phyloP scores from a whole-genome alignment of 2,888 invertebrate genomes.

The Mythimna ferrago region DNA sequence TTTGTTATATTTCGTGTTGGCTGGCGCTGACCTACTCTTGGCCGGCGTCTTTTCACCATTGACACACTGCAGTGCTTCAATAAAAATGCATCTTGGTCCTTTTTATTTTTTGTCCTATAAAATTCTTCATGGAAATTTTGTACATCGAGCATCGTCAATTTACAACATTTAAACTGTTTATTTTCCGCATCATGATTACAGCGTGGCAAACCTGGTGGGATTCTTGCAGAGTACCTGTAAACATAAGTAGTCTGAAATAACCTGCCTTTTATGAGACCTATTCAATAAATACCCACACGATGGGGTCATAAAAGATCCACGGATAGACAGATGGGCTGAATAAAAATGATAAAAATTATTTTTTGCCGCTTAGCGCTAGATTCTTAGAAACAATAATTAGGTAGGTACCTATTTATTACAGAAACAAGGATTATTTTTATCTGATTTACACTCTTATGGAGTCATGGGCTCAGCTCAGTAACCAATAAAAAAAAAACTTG shows the following conservation, averaged over 20 bases:
- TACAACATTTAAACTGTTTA: slow-evolving; percentile 39
- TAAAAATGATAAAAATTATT: no score
- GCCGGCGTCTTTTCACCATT: slow-evolving; percentile 32
- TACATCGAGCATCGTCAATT: slow-evolving; percentile 16
- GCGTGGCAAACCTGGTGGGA: slow-evolving; percentile 33
- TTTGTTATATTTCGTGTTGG: slow-evolving; percentile 24
- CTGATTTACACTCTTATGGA: no score
- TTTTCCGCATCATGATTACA: slow-evolving; percentile 39
- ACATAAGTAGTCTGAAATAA: slow-evolving; percentile 27
- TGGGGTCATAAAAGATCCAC: background rate
- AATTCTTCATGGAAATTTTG: slow-evolving; percentile 43
- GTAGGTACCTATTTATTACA: no score
- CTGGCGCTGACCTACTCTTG: slow-evolving; percentile 42
- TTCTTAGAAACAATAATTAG: no score
- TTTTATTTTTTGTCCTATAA: slow-evolving; percentile 50
- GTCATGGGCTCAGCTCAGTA: no score
- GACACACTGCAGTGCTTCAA: slow-evolving; percentile 41
- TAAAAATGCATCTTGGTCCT: slow-evolving; percentile 52
- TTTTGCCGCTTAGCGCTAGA: no score
- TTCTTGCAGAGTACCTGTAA: slow-evolving; percentile 42
- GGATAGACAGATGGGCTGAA: no score
- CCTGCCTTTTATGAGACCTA: slow-evolving; percentile 17
- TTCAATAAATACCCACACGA: slow-evolving; percentile 6
- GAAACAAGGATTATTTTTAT: no score
- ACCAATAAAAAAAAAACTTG: no score